Evolutionary conservation across 2,113 vertebrate genomes (phyloP), one percentile per base, ranked within the genome.

Genomic region (Bubo bubo): DNA sequence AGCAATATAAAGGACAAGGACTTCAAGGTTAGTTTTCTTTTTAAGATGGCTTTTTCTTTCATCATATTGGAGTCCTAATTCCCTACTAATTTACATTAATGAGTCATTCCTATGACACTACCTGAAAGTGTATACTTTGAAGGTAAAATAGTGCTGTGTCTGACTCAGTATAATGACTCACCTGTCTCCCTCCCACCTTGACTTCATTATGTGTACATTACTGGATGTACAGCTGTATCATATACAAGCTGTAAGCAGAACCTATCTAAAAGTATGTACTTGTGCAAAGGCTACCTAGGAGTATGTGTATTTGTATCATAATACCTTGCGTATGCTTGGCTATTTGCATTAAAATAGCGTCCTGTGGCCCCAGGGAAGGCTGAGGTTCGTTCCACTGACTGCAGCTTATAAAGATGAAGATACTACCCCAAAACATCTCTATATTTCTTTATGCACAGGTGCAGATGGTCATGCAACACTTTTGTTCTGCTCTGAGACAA

Each of bases 281-380:
- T 71, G 8, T 56, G 32, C 32, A 63, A 2, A 63, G 41, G 12
- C 6, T 81, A 32, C 23, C 12, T 86, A 60, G 14, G 5, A 86
- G 12, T 35, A 26, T 5, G 5, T 15, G 7, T 66, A 17, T 83
- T 52, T 64, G 4, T 56, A 4, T 63, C n/a, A 16, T 30, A 53
- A 34, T 59, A 37, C 10, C 12, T 88, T 35, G 2, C 43, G 10
- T 9, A 52, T 0, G 0, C 34, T 60, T 64, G 9, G 4, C 13
- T 62, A 8, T 50, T 88, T 79, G 13, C 2, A 10, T 56, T 67
- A 17, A n/a, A 85, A 52, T 11, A 76, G 1, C 3, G 2, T 39
- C 17, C 28, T 64, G 19, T 32, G 14, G 9, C 26, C n/a, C 28
- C n/a, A 41, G 30, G 23, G 39, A 55, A 59, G 21, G 14, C 45